phyloP scores from a whole-genome alignment of 2,888 invertebrate species.

The Sarcophaga rosellei region DNA sequence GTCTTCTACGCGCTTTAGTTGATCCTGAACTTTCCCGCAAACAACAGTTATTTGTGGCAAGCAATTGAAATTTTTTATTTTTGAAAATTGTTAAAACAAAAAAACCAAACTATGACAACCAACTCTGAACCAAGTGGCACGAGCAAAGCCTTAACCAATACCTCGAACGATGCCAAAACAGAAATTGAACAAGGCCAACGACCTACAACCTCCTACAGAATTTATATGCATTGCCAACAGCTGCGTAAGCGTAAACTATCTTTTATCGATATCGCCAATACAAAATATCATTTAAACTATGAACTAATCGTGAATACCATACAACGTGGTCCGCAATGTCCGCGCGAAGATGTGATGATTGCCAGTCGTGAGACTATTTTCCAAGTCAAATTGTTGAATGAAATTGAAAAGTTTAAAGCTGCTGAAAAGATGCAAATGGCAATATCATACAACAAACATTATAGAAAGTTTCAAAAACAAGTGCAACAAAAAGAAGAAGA shows the following conservation, averaged over 20 bases:
- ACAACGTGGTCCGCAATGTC: conserved; percentile 26
- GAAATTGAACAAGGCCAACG: not conserved
- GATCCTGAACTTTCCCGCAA: not conserved
- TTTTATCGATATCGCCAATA: not conserved
- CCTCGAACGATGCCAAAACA: not conserved
- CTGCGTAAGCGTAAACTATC: conserved; percentile 31
- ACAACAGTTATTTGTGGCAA: conserved; percentile 15
- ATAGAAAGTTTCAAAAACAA: not conserved
- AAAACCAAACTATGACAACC: too few relatives aligned
- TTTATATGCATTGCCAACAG: conserved; percentile 39
- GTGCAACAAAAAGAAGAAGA: not conserved
- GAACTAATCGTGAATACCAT: conserved; percentile 36
- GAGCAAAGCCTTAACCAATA: not conserved
- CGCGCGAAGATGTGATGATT: conserved; percentile 27
- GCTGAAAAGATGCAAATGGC: not conserved
- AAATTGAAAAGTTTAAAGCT: not conserved
- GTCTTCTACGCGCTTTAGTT: not conserved
- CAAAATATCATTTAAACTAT: conserved; percentile 43
- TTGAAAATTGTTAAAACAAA: not conserved
- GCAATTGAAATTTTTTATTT: not conserved
- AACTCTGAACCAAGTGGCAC: too few relatives aligned
- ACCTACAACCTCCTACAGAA: not conserved
- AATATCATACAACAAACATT: not conserved
- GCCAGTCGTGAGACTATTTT: conserved; percentile 33
- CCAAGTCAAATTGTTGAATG: conserved; percentile 20